These are phyloP conservation scores for Cassiopea andromeda DNA, from an alignment of 30 jellyfish, hydroid and myxozoan genomes.

Conservation along the genomic window DNA sequence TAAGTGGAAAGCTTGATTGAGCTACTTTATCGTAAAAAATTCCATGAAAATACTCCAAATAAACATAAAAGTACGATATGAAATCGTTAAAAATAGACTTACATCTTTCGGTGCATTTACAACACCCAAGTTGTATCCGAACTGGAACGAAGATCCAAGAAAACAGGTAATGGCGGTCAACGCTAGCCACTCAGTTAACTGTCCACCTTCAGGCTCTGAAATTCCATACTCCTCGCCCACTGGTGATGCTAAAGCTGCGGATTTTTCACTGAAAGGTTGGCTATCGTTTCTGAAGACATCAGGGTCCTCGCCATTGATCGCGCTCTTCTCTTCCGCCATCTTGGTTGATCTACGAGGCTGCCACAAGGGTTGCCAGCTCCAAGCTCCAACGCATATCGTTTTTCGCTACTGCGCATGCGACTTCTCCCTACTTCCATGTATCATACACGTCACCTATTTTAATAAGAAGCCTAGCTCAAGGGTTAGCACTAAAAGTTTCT, in stretches of 20 bases:
- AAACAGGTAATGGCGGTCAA: constrained; percentile 84
- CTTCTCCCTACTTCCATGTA: too few species aligned
- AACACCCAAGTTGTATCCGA: constrained; percentile 94
- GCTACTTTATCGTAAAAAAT: too few species aligned
- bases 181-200: constrained; percentile 59
- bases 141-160: constrained; percentile 95
- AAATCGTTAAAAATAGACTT: constrained; percentile 1
- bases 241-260: not conserved
- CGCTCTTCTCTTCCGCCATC: constrained; percentile 15
- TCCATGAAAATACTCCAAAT: too few species aligned
- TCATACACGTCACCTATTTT: too few species aligned
- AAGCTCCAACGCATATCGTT: too few species aligned
- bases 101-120: constrained; percentile 90
- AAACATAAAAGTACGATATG: too few species aligned
- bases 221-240: not conserved
- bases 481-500: too few species aligned
- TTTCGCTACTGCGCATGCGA: too few species aligned
- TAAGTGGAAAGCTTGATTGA: too few species aligned
- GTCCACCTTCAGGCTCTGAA: not conserved
- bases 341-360: not conserved
- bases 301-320: not conserved
- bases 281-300: constrained; percentile 1
- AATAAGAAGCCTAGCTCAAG: too few species aligned
- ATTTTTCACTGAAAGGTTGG: not conserved
- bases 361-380: too few species aligned